A percentile compares a stretch with the other conserved stretches of the same genome.
Evolutionary conservation across 2,797 vertebrate species (phyloP).

Genomic region (Sebastes goodei): DNA sequence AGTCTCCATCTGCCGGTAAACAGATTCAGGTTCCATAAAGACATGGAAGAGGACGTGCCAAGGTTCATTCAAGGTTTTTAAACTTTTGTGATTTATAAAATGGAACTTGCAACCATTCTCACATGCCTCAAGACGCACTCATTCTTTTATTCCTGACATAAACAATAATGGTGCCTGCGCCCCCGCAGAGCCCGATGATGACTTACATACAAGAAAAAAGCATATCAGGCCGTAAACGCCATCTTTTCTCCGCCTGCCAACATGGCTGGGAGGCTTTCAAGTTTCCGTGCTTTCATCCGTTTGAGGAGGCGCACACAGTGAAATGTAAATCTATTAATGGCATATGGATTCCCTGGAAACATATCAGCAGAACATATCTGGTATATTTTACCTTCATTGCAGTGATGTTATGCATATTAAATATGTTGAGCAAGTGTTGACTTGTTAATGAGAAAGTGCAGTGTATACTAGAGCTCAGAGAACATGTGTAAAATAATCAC

Average conservation of each 20-base stretch:
- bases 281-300: constrained; percentile 25
- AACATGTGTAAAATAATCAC: constrained; percentile 19
- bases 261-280: constrained; percentile 15
- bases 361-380: background rate
- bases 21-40: constrained; percentile 1
- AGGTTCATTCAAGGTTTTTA: background rate
- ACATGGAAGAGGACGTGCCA: background rate
- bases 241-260: background rate
- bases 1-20: constrained; percentile 14
- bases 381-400: background rate
- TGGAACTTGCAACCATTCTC: background rate
- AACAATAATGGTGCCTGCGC: background rate
- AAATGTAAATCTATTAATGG: constrained; percentile 24
- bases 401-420: background rate
- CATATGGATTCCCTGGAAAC: constrained; percentile 7
- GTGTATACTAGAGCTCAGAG: background rate
- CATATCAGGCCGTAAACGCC: background rate
- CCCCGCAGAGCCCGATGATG: background rate
- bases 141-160: background rate
- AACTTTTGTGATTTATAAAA: background rate
- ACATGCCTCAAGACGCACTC: background rate
- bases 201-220: constrained; percentile 6
- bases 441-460: background rate
- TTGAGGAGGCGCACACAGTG: constrained; percentile 2
- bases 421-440: background rate